A percentile compares a stretch with the other conserved stretches of the same genome.
These are phyloP conservation scores for Patiria pectinifera DNA, from an alignment of 53 echinoderm and acorn worm species.

Conservation along the genomic window DNA sequence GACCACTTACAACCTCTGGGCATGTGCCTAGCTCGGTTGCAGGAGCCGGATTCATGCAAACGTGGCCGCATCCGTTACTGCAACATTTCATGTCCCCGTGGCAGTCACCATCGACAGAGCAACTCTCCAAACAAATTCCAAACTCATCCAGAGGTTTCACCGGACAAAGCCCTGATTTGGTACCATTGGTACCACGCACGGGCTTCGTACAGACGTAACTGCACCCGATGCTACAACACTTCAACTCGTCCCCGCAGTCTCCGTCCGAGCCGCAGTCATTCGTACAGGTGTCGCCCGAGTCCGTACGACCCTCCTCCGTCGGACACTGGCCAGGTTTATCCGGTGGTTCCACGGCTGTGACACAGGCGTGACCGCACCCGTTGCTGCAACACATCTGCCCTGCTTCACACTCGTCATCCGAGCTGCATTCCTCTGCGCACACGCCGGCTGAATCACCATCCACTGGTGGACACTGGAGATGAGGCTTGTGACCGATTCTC, in stretches of 20 bases:
- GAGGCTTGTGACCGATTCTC: background rate
- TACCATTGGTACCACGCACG: background rate
- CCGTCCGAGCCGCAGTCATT: conserved; percentile 32
- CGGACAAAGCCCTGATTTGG: conserved; percentile 6
- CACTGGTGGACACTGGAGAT: background rate
- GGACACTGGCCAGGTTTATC: conserved; percentile 5
- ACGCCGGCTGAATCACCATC: conserved; percentile 32
- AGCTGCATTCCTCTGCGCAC: conserved; percentile 65
- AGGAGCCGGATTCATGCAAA: conserved; percentile 52
- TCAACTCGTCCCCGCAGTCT: conserved; percentile 62
- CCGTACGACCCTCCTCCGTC: background rate
- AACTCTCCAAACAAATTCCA: background rate
- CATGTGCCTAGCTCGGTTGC: background rate
- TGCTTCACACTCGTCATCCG: conserved; percentile 60
- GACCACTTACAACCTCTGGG: background rate
- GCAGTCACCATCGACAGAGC: conserved; percentile 17
- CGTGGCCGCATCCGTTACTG: conserved; percentile 69
- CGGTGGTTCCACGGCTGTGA: background rate
- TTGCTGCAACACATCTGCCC: conserved; percentile 50
- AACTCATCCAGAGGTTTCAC: background rate
- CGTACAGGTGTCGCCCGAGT: background rate
- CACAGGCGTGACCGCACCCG: conserved; percentile 36
- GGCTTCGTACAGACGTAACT: background rate
- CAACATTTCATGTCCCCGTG: conserved; percentile 45
- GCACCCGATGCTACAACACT: conserved; percentile 33